Base-by-base conservation (phyloP, 2,888 invertebrate species). In the Cerastis rubricosa region DNA sequence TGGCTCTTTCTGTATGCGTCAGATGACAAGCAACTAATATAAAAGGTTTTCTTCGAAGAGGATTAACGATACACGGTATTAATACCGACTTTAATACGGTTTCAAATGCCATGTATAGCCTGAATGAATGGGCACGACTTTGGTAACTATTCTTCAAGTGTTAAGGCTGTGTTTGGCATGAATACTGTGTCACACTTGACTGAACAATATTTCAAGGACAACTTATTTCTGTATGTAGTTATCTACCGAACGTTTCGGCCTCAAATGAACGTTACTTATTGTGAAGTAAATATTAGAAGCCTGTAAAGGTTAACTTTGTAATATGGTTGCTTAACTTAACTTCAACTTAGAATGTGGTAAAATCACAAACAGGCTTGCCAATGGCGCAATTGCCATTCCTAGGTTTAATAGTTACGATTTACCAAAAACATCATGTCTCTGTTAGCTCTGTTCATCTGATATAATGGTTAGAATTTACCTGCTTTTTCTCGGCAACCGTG, bases 161-260 rank as follows among this genome's bases (percentile, higher is more conserved):
- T 29, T 71, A 84, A 65, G 40, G 68, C 45, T 8, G 68, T 25
- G 14, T 80, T 76, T 75, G 11, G 59, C 69, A 8, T 74, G 45
- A 72, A 68, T 49, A n/a, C 5, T 47, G 19, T 19, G 71, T 81
- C 72, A 78, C 73, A 74, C 77, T 76, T 77, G 76, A 78, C 70
- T 80, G 74, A 81, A 75, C 76, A 84, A 64, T 84, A 78, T 80
- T 81, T 88, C 73, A 87, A 84, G 86, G 86, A 78, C 85, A 88
- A 82, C 71, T 84, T 87, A 84, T 84, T 88, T 87, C 67, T 78
- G 80, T 86, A 74, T 67, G 51, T 66, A 84, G 64, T 77, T 78
- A 73, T 82, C 71, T 86, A 68, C 73, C 59, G 40, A 78, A 67
- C 67, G 75, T 54, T 81, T 71, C 40, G 75, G 81, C 74, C 78